A percentile compares a stretch with the other conserved stretches of the same genome.
phyloP scores from a whole-genome alignment of 2,888 invertebrate species.

The Oscheius onirici region DNA sequence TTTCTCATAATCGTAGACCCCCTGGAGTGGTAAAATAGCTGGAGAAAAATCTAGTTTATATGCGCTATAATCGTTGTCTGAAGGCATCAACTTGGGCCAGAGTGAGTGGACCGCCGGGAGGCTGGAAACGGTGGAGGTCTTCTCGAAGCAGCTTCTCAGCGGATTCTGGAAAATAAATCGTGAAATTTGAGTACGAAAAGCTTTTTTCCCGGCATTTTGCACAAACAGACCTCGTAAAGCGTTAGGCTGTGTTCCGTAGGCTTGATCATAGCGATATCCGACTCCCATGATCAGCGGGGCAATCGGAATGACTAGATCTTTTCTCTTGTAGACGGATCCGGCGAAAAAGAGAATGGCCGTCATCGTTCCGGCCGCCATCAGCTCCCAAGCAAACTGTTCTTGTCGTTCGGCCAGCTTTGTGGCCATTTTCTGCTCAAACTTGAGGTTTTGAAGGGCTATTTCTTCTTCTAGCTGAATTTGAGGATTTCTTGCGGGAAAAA shows the following conservation, averaged over 20 bases:
- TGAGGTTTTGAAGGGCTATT: slow-evolving; percentile 42
- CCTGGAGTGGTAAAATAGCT: too few relatives aligned
- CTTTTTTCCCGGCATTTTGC: background rate
- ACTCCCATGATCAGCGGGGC: slow-evolving; percentile 59
- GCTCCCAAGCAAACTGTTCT: slow-evolving; percentile 54
- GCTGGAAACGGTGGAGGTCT: slow-evolving; percentile 17
- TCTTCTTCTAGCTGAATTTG: slow-evolving; percentile 45
- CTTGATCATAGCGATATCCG: slow-evolving; percentile 57
- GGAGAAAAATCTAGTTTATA: background rate
- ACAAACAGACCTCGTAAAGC: slow-evolving; percentile 36
- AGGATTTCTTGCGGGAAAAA: background rate
- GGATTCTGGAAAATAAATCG: background rate
- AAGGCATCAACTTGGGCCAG: slow-evolving; percentile 41
- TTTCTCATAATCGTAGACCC: too few relatives aligned
- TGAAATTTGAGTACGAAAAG: background rate
- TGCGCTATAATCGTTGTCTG: slow-evolving; percentile 1
- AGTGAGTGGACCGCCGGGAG: slow-evolving; percentile 42
- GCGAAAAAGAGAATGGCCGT: slow-evolving; percentile 43
- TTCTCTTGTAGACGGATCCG: slow-evolving; percentile 50
- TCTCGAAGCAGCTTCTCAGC: slow-evolving; percentile 11
- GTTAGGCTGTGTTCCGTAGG: slow-evolving; percentile 44
- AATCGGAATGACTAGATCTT: slow-evolving; percentile 56
- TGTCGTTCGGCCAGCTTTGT: slow-evolving; percentile 43
- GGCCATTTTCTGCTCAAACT: slow-evolving; percentile 45
- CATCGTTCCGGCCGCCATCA: slow-evolving; percentile 51